These are phyloP conservation scores for Campylomormyrus tamandua DNA, from an alignment of 2,113 vertebrate species.

Conservation along the genomic window DNA sequence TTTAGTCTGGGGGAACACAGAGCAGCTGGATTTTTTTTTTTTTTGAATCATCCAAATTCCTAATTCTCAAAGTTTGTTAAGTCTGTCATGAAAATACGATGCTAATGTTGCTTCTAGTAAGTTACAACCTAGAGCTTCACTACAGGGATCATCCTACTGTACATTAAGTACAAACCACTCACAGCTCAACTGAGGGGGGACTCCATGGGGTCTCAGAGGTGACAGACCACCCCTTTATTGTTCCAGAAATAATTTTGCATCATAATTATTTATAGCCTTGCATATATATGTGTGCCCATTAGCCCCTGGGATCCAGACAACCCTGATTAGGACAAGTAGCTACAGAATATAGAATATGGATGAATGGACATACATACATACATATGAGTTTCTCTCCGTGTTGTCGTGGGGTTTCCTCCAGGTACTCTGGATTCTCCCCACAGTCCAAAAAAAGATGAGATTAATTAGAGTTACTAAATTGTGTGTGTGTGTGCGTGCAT, in stretches of 20 bases:
- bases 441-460: no score
- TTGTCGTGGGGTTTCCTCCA: no score
- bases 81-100: not conserved
- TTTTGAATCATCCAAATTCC: not conserved
- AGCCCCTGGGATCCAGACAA: not conserved
- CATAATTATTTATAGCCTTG: not conserved
- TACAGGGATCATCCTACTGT: constrained; percentile 14
- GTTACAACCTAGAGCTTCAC: constrained; percentile 11
- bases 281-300: not conserved
- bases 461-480: no score
- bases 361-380: no score
- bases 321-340: not conserved
- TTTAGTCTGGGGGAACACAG: not conserved
- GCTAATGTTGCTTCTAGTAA: not conserved
- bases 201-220: constrained; percentile 6
- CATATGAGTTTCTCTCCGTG: no score
- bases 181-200: constrained; percentile 9
- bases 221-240: constrained; percentile 24
- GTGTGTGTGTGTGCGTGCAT: no score
- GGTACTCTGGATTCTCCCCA: no score
- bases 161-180: constrained; percentile 8
- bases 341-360: not conserved
- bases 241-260: not conserved
- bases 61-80: not conserved
- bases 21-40: not conserved